Conservation (phyloP, 2,113 vertebrate species). For the Colius striatus region DNA sequence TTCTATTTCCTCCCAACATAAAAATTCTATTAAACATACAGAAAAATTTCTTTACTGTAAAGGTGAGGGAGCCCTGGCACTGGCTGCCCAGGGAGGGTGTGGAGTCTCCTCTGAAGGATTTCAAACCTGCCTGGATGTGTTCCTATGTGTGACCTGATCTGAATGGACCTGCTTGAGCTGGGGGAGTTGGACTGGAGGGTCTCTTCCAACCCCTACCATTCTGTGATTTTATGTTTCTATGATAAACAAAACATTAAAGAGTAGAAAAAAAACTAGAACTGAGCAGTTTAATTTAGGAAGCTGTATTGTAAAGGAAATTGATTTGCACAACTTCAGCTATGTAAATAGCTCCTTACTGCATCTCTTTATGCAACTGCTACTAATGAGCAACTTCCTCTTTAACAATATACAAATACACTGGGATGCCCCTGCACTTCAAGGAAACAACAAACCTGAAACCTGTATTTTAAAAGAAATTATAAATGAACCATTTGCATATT, state of each 20-base stretch:
- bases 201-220: no score
- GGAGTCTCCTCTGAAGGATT: no score
- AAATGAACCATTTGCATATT: not conserved
- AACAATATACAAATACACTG: not conserved
- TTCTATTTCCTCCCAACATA: not conserved
- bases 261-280: not conserved
- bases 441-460: not conserved
- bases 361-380: not conserved
- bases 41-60: no score
- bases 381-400: not conserved
- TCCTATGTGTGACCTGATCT: no score
- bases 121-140: no score
- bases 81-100: no score
- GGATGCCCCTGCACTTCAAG: not conserved
- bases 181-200: no score
- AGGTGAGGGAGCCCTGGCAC: no score
- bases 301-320: not conserved
- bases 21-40: no score
- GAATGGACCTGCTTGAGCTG: no score
- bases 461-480: fast-evolving
- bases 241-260: not conserved
- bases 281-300: not conserved
- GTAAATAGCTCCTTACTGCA: not conserved
- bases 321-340: not conserved
- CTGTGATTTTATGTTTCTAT: no score